A percentile compares a stretch with the other conserved stretches of the same genome.
phyloP scores from a whole-genome alignment of 1,140 invertebrate genomes.

The Maconellicoccus hirsutus region DNA sequence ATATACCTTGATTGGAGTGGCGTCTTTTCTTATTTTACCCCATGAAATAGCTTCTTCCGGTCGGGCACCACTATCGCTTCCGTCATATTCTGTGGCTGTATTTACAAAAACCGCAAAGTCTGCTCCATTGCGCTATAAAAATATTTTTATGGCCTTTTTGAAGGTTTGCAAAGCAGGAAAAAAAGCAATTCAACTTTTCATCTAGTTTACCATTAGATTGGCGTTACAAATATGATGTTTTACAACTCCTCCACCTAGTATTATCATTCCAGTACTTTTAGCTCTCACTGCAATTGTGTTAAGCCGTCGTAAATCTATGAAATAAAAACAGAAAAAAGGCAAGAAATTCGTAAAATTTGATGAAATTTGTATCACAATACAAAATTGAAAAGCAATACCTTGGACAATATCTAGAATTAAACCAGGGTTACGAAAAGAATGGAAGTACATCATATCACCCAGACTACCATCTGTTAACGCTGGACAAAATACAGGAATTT shows the following conservation, averaged over 20 bases:
- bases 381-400: slow-evolving; percentile 39
- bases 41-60: slow-evolving; percentile 98
- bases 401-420: slow-evolving; percentile 87
- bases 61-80: slow-evolving; percentile 91
- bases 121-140: slow-evolving; percentile 80
- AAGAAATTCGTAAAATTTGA: not conserved
- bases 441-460: slow-evolving; percentile 99
- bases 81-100: slow-evolving; percentile 96
- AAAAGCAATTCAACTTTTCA: too few relatives aligned
- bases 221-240: slow-evolving; percentile 99
- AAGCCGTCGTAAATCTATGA: slow-evolving; percentile 68
- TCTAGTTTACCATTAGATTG: slow-evolving; percentile 77
- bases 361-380: too few relatives aligned
- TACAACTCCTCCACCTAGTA: slow-evolving; percentile 91
- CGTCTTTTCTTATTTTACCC: slow-evolving; percentile 89
- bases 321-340: slow-evolving; percentile 13
- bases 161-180: not conserved
- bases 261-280: slow-evolving; percentile 87
- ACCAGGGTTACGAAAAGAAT: slow-evolving; percentile 86
- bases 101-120: slow-evolving; percentile 95
- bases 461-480: slow-evolving; percentile 96
- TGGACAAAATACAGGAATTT: slow-evolving; percentile 96
- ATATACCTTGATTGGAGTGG: slow-evolving; percentile 77
- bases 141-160: not conserved
- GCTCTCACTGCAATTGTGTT: slow-evolving; percentile 95